Conservation (phyloP, 2,888 invertebrate species). For the Apotomis turbidana region DNA sequence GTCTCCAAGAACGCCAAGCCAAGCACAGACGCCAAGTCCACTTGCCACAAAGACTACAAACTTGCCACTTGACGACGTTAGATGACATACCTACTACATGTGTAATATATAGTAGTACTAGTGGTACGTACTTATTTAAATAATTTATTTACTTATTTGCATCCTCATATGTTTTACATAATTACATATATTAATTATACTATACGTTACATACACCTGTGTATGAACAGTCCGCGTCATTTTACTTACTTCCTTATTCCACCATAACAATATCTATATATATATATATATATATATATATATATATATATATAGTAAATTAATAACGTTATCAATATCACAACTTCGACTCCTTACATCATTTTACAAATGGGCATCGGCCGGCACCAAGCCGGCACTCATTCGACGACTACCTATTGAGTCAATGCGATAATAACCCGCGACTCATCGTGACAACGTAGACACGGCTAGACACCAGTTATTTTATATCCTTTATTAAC, state of each 20-base stretch:
- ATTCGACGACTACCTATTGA: background rate
- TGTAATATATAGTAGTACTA: too few species aligned
- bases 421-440: slow-evolving; percentile 14
- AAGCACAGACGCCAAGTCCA: too few species aligned
- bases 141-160: too few species aligned
- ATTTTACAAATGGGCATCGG: slow-evolving; percentile 7
- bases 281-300: background rate
- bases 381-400: background rate
- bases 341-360: background rate
- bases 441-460: slow-evolving; percentile 34
- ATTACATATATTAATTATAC: too few species aligned
- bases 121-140: too few species aligned
- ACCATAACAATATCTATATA: background rate
- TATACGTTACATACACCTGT: too few species aligned
- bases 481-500: slow-evolving; percentile 25
- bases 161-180: too few species aligned
- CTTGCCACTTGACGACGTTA: too few species aligned
- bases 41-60: too few species aligned
- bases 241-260: background rate
- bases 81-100: too few species aligned
- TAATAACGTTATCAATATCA: slow-evolving; percentile 28
- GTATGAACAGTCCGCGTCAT: too few species aligned
- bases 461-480: slow-evolving; percentile 1
- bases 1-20: too few species aligned
- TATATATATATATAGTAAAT: background rate